phyloP scores from a whole-genome alignment of 2,888 invertebrate genomes.

The Dryobotodes eremita region DNA sequence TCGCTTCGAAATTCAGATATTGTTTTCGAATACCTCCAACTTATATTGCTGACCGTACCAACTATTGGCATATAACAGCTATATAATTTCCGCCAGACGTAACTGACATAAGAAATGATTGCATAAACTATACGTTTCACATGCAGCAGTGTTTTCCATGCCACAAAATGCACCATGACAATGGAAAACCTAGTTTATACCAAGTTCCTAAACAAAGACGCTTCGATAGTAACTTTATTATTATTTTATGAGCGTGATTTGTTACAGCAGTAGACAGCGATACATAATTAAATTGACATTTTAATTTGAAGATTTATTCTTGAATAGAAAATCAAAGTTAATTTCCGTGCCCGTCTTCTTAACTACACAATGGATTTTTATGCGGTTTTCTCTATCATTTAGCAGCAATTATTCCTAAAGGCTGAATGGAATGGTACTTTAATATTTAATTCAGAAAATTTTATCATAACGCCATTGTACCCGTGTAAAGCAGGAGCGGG shows the following conservation, averaged over 20 bases:
- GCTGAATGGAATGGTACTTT: neutral
- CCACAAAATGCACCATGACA: neutral
- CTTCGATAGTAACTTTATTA: neutral
- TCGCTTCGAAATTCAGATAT: neutral
- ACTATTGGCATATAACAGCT: neutral
- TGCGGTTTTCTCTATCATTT: neutral
- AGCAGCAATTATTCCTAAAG: neutral
- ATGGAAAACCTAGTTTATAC: neutral
- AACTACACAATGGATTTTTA: neutral
- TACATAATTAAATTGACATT: neutral
- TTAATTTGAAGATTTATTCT: slow-evolving; percentile 1
- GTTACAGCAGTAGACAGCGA: too few species aligned
- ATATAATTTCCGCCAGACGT: neutral
- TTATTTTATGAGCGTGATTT: slow-evolving; percentile 5
- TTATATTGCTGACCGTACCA: neutral
- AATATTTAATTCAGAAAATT: neutral
- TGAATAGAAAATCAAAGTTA: neutral
- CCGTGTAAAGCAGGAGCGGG: neutral
- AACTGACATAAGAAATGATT: neutral
- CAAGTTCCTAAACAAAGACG: neutral
- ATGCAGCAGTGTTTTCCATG: slow-evolving; percentile 12
- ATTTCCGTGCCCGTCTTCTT: too few species aligned
- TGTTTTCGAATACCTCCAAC: neutral
- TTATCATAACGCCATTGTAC: neutral
- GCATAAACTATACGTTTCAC: neutral